A percentile compares a stretch with the other conserved stretches of the same genome.
Conservation (phyloP, 1,140 invertebrate genomes). For the Coptotermes formosanus region DNA sequence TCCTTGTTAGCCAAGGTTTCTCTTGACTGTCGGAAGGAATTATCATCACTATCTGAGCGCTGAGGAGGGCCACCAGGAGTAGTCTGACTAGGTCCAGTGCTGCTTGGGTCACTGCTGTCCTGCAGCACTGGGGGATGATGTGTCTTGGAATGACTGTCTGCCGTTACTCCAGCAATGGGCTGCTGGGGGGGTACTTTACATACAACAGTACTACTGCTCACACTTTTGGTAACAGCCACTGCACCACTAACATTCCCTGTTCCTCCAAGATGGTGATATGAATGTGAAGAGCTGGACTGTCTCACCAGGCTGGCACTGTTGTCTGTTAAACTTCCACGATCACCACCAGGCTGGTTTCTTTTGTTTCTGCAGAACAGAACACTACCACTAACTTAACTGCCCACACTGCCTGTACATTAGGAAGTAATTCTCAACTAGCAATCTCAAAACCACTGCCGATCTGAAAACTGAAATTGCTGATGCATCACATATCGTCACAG, state of each 20-base stretch:
- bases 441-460: no score
- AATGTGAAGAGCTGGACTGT: constrained; percentile 6
- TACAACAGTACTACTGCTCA: neutral
- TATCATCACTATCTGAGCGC: constrained; percentile 28
- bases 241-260: constrained; percentile 19
- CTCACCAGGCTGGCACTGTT: neutral
- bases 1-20: constrained; percentile 34
- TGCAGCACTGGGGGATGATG: constrained; percentile 16
- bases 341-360: constrained; percentile 33
- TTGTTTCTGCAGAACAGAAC: constrained; percentile 31
- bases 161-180: neutral
- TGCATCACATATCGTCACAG: no score
- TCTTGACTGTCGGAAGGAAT: constrained; percentile 34
- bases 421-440: no score
- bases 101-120: constrained; percentile 9
- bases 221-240: constrained; percentile 11
- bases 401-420: no score
- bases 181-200: constrained; percentile 1
- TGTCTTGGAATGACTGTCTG: constrained; percentile 37
- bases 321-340: constrained; percentile 30
- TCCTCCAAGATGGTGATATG: constrained; percentile 25
- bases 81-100: constrained; percentile 32
- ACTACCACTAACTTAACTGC: no score
- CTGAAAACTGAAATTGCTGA: no score
- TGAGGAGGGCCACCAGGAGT: constrained; percentile 12